These are phyloP conservation scores for Montipora capricornis DNA, from an alignment of 64 coral and sea anemone genomes.

Conservation along the genomic window DNA sequence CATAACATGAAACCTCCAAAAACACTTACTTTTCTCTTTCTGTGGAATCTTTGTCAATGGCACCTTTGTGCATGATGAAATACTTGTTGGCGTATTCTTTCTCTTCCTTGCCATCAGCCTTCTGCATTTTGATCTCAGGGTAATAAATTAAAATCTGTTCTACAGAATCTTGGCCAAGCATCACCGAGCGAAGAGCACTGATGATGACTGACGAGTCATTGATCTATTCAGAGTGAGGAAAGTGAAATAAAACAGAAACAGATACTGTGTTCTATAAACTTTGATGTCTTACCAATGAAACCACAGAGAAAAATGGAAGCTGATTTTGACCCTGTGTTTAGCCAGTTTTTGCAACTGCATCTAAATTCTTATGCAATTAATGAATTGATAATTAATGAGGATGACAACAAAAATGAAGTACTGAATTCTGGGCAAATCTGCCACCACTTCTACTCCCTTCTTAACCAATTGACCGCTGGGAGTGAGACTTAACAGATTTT, in stretches of 20 bases:
- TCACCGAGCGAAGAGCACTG: conserved; percentile 78
- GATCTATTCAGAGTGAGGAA: conserved; percentile 46
- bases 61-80: conserved; percentile 86
- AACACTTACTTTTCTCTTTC: conserved; percentile 79
- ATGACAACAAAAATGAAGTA: no score
- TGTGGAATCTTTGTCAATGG: conserved; percentile 57
- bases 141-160: conserved; percentile 84
- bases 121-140: conserved; percentile 80
- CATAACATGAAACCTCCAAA: background rate
- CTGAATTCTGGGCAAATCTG: no score
- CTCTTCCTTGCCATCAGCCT: conserved; percentile 71
- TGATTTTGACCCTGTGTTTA: no score
- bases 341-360: no score
- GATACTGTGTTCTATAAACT: no score
- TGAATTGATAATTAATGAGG: no score
- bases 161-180: conserved; percentile 80
- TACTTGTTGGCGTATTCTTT: conserved; percentile 87
- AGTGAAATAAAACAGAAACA: no score
- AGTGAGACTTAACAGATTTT: no score
- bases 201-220: conserved; percentile 97
- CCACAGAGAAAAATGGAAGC: background rate
- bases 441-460: no score
- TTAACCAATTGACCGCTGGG: no score
- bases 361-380: no score
- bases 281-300: no score